phyloP scores from a whole-genome alignment of 2,888 invertebrate genomes.

The Conomelus anceps region DNA sequence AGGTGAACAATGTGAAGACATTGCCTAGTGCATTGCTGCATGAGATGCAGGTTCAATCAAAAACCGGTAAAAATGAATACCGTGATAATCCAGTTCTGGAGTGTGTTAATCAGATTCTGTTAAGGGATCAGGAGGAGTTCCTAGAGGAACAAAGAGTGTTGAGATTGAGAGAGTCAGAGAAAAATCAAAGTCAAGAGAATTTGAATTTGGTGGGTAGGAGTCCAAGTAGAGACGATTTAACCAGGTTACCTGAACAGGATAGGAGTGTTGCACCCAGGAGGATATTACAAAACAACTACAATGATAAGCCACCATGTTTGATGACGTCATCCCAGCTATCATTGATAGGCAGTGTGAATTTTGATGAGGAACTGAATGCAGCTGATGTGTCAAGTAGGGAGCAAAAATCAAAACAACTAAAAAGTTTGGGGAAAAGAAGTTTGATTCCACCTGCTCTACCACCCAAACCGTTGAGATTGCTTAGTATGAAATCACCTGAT shows the following conservation, averaged over 20 bases:
- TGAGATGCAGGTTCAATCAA: slow-evolving; percentile 29
- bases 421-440: slow-evolving; percentile 24
- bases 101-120: slow-evolving; percentile 76
- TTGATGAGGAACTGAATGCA: slow-evolving; percentile 16
- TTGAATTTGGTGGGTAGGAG: slow-evolving; percentile 10
- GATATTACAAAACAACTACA: background rate
- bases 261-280: background rate
- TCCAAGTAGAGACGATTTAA: slow-evolving; percentile 18
- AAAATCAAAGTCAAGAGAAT: slow-evolving; percentile 9
- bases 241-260: background rate
- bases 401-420: background rate
- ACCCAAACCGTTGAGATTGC: slow-evolving; percentile 54
- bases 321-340: background rate
- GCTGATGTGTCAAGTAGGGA: background rate
- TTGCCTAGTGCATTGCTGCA: slow-evolving; percentile 30
- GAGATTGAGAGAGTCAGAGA: slow-evolving; percentile 24
- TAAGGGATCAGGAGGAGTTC: slow-evolving; percentile 59
- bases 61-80: slow-evolving; percentile 41
- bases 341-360: background rate
- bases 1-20: slow-evolving; percentile 14
- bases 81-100: slow-evolving; percentile 78
- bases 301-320: background rate
- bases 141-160: slow-evolving; percentile 38
- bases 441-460: slow-evolving; percentile 63
- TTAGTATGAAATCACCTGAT: slow-evolving; percentile 16